phyloP scores from a whole-genome alignment of 2,888 invertebrate species.

The Acanthosoma haemorrhoidale region DNA sequence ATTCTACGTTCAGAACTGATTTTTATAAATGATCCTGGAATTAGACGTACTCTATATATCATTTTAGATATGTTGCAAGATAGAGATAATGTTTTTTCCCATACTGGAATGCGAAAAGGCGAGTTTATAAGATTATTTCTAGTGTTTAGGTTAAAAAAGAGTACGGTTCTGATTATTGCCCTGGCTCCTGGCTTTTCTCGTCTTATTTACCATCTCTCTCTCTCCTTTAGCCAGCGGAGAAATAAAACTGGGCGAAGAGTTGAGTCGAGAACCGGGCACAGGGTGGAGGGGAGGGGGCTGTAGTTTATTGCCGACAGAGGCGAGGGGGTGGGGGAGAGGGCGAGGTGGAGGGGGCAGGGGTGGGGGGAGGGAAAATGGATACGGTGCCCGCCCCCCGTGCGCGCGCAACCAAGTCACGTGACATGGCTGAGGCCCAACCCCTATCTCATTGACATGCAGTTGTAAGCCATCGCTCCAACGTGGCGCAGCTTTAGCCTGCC shows the following conservation, averaged over 20 bases:
- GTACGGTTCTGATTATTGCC: background rate
- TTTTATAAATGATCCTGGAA: too few species aligned
- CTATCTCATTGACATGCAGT: conserved; percentile 36
- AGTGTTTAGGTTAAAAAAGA: background rate
- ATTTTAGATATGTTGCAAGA: too few species aligned
- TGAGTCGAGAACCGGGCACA: too few species aligned
- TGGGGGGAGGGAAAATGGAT: conserved; percentile 19
- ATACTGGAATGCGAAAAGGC: background rate
- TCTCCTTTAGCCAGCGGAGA: background rate
- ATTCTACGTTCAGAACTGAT: too few species aligned
- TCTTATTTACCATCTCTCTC: conserved; percentile 8
- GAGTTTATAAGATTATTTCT: background rate
- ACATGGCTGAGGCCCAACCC: conserved; percentile 31
- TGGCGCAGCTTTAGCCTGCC: conserved; percentile 17
- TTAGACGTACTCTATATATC: too few species aligned
- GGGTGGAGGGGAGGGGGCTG: background rate
- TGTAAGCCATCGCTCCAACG: conserved; percentile 24
- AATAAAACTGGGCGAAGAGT: background rate
- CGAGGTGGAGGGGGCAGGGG: background rate
- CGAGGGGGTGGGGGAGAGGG: background rate
- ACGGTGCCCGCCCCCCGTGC: conserved; percentile 32
- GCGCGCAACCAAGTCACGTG: conserved; percentile 37
- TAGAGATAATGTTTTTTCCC: background rate
- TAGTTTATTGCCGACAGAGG: conserved; percentile 11
- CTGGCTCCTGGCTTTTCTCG: conserved; percentile 1